Conservation (phyloP, 2,888 invertebrate species). For the Boloria selene region DNA sequence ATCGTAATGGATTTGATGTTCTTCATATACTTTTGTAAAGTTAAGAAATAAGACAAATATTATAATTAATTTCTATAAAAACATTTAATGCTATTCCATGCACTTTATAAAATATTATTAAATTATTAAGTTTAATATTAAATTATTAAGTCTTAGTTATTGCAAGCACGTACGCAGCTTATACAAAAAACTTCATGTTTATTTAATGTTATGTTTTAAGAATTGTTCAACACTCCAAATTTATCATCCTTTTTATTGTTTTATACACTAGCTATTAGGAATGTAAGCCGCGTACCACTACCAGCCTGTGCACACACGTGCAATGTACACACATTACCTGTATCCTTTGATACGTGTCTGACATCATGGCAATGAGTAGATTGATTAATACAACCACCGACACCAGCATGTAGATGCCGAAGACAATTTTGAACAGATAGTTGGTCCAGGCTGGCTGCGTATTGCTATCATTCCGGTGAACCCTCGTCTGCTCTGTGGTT, state of each 20-base stretch:
- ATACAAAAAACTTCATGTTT: not conserved
- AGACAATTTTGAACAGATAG: slow-evolving; percentile 92
- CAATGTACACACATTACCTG: slow-evolving; percentile 93
- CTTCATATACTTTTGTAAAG: too few relatives aligned
- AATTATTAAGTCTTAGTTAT: too few relatives aligned
- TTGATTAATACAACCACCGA: slow-evolving; percentile 99
- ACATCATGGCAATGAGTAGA: slow-evolving; percentile 99
- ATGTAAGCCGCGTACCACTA: slow-evolving; percentile 37
- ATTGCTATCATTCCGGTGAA: slow-evolving; percentile 84
- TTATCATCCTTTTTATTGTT: slow-evolving; percentile 13
- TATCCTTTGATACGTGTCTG: slow-evolving; percentile 99
- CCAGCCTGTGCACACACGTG: slow-evolving; percentile 24
- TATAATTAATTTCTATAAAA: too few relatives aligned
- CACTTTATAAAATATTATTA: too few relatives aligned
- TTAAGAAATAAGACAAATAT: too few relatives aligned
- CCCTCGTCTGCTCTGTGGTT: slow-evolving; percentile 87
- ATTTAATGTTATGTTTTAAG: not conserved
- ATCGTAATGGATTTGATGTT: too few relatives aligned
- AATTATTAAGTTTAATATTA: too few relatives aligned
- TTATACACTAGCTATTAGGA: slow-evolving; percentile 2
- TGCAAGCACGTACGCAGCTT: too few relatives aligned
- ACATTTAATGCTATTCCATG: too few relatives aligned
- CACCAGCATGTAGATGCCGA: slow-evolving; percentile 98
- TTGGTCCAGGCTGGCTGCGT: slow-evolving; percentile 92
- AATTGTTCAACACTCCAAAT: not conserved